Percentiles rank a stretch among this genome's conserved stretches.
These are phyloP conservation scores for Poeciliopsis gracilis DNA, from an alignment of 2,797 vertebrate genomes.

Conservation along the genomic window DNA sequence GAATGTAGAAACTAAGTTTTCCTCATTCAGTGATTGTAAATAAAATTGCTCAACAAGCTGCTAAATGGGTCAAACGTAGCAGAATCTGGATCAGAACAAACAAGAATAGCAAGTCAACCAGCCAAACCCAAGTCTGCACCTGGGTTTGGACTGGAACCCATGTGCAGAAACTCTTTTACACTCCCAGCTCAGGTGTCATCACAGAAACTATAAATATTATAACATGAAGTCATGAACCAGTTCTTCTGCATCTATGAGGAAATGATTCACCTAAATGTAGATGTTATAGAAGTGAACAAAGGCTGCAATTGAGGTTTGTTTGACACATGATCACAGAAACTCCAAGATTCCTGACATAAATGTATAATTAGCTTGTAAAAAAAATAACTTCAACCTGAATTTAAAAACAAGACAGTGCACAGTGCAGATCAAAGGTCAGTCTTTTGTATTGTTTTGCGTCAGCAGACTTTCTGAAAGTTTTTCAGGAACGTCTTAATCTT, in stretches of 20 bases:
- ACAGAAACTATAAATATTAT: background rate
- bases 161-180: background rate
- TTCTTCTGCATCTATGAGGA: background rate
- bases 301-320: background rate
- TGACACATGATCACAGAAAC: background rate
- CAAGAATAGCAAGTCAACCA: background rate
- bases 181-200: background rate
- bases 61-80: background rate
- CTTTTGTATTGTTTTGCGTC: background rate
- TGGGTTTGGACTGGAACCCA: background rate
- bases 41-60: background rate
- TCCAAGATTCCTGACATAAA: background rate
- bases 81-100: background rate
- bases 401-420: background rate
- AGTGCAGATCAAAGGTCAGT: background rate
- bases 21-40: background rate
- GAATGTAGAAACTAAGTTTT: background rate
- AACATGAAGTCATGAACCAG: background rate
- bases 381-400: background rate
- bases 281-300: background rate
- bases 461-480: background rate
- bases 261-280: background rate
- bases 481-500: background rate
- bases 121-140: background rate
- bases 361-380: background rate